These are phyloP conservation scores for Antitype chi DNA, from an alignment of 2,888 invertebrate genomes.

Conservation along the genomic window DNA sequence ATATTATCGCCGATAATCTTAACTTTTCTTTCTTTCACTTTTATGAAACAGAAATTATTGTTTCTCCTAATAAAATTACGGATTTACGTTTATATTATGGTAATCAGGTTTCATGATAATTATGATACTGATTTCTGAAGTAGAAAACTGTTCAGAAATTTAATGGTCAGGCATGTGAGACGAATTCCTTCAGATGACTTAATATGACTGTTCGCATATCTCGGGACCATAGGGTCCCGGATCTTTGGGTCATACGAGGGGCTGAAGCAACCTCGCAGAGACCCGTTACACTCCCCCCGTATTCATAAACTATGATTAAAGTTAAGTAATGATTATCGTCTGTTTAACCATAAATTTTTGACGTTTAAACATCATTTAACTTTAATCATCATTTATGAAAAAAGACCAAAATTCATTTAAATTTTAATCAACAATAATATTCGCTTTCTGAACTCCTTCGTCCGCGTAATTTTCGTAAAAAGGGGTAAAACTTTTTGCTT, in stretches of 20 bases:
- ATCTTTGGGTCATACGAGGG: neutral
- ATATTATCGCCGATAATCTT: constrained; percentile 5
- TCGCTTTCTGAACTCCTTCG: no score
- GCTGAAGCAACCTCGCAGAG: neutral
- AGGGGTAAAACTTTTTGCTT: no score
- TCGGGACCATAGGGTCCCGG: neutral
- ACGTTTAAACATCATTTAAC: no score
- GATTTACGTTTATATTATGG: constrained; percentile 9
- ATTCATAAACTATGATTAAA: no score
- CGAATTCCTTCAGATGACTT: neutral
- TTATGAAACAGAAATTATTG: constrained; percentile 10
- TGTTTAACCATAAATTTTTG: no score
- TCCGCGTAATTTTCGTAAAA: no score
- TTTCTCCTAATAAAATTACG: constrained; percentile 7
- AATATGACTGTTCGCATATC: neutral
- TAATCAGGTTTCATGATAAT: neutral
- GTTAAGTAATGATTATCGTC: no score
- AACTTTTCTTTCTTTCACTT: constrained; percentile 28
- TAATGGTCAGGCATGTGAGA: no score
- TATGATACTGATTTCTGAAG: neutral
- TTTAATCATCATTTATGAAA: no score
- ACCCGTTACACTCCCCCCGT: no score
- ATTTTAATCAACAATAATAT: no score
- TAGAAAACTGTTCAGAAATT: neutral
- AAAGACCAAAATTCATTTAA: no score